These are phyloP conservation scores for Girardia tigrina DNA, from an alignment of 2,888 invertebrate species.

Conservation along the genomic window DNA sequence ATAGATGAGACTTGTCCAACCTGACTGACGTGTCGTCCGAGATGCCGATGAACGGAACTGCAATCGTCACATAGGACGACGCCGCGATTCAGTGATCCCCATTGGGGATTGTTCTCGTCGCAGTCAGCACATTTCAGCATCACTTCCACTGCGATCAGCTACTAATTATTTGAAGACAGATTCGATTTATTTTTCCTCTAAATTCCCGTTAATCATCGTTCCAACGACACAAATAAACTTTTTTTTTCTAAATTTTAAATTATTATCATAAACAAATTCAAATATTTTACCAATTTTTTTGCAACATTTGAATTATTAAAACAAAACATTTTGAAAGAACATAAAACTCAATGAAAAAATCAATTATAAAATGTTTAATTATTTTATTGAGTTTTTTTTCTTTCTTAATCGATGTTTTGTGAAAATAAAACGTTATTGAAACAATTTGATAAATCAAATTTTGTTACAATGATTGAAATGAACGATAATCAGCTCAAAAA, in stretches of 20 bases:
- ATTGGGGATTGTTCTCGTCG: slow-evolving; percentile 64
- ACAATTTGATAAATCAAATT: neutral
- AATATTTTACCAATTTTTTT: neutral
- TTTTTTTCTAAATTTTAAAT: neutral
- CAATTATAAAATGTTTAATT: too few species aligned
- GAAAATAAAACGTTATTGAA: too few species aligned
- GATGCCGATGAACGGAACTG: slow-evolving; percentile 81
- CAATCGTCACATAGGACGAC: slow-evolving; percentile 87
- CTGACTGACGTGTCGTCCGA: slow-evolving; percentile 85
- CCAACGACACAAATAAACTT: neutral
- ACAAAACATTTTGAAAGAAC: neutral
- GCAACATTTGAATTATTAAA: neutral
- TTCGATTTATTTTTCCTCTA: too few species aligned
- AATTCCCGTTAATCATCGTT: too few species aligned
- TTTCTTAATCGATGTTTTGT: too few species aligned
- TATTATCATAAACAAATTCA: neutral
- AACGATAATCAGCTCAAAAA: neutral
- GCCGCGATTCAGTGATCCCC: slow-evolving; percentile 90
- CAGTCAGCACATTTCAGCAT: slow-evolving; percentile 31
- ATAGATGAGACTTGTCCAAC: too few species aligned
- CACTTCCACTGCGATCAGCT: too few species aligned
- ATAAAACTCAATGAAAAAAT: neutral
- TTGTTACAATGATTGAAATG: neutral
- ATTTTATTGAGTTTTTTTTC: too few species aligned
- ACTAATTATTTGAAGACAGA: neutral